phyloP scores from a whole-genome alignment of 2,888 invertebrate genomes.

The Limenitis camilla region DNA sequence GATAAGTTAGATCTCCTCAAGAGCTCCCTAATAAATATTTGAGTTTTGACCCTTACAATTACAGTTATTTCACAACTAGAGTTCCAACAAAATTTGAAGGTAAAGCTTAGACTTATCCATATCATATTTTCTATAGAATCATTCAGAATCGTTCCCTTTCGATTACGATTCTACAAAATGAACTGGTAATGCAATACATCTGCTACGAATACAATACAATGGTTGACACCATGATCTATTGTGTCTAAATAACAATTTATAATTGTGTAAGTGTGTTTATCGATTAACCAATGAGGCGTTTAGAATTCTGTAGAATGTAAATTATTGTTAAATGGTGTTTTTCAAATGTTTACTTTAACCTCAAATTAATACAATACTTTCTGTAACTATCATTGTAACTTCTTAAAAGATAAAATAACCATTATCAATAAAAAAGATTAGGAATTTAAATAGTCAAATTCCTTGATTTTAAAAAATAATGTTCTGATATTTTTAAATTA shows the following conservation, averaged over 20 bases:
- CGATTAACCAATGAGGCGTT: constrained; percentile 39
- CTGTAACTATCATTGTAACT: no score
- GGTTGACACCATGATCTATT: constrained; percentile 64
- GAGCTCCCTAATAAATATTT: no score
- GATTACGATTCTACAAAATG: constrained; percentile 60
- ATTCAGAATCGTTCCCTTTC: constrained; percentile 39
- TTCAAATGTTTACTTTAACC: not conserved
- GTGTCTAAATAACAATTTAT: constrained; percentile 36
- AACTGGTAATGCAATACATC: constrained; percentile 71
- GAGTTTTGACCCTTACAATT: no score
- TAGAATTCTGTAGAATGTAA: constrained; percentile 21
- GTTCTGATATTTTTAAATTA: no score
- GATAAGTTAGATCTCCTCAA: no score
- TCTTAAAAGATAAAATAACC: no score
- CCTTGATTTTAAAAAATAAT: no score
- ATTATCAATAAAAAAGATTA: no score
- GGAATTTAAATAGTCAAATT: no score
- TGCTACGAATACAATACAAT: constrained; percentile 45
- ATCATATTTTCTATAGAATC: not conserved
- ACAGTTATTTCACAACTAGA: no score
- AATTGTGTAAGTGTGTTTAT: constrained; percentile 13
- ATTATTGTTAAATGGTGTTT: not conserved
- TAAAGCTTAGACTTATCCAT: constrained; percentile 1
- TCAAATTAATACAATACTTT: no score
- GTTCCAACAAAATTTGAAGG: not conserved